phyloP scores from a whole-genome alignment of 2,797 vertebrate genomes.

The Leucoraja ocellata region DNA sequence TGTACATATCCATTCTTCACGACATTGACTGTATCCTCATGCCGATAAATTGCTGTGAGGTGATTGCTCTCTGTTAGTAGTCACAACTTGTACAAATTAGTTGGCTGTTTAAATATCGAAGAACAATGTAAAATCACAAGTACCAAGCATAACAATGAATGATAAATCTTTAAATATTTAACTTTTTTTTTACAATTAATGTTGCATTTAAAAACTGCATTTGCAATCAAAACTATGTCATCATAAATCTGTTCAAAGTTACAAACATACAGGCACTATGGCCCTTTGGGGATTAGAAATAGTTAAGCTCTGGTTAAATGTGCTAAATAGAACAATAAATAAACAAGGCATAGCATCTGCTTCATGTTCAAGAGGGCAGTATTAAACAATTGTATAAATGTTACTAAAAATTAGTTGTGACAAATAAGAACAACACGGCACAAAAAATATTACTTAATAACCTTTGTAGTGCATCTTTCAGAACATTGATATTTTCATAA shows the following conservation, averaged over 20 bases:
- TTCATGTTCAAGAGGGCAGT: not conserved
- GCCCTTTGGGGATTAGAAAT: not conserved
- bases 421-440: not conserved
- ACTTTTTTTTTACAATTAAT: not conserved
- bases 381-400: not conserved
- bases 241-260: not conserved
- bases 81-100: conserved; percentile 80
- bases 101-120: conserved; percentile 65
- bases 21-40: conserved; percentile 77
- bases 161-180: conserved; percentile 23
- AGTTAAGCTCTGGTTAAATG: not conserved
- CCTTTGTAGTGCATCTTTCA: not conserved
- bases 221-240: not conserved
- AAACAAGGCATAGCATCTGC: not conserved
- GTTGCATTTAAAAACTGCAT: not conserved
- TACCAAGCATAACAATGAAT: conserved; percentile 30
- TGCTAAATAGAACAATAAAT: not conserved
- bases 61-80: conserved; percentile 85
- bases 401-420: not conserved
- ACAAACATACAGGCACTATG: not conserved
- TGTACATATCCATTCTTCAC: conserved; percentile 69
- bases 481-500: not conserved
- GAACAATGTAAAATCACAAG: conserved; percentile 51
- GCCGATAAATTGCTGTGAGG: conserved; percentile 91
- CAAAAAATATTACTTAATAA: not conserved